Evolutionary conservation across 2,113 vertebrate genomes (phyloP).

Genomic region (Hippocampus barbouri): DNA sequence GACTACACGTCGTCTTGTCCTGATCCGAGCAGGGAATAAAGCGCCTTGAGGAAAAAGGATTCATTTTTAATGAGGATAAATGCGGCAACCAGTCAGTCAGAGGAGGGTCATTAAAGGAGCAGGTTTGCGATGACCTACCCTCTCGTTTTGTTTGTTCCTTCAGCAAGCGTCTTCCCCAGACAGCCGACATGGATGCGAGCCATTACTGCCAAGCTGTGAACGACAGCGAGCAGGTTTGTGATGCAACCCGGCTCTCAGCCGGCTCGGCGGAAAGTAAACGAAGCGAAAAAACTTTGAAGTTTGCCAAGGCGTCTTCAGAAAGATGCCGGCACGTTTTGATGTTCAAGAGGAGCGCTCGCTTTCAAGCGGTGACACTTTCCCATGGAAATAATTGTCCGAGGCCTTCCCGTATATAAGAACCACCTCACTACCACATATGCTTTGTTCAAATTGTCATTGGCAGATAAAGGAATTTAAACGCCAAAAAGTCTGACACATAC

Average conservation of each 20-base stretch:
- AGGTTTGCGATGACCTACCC: neutral
- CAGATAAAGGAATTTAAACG: neutral
- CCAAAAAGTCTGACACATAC: no score
- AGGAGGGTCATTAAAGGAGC: conserved; percentile 4
- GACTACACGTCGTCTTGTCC: neutral
- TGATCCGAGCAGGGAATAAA: conserved; percentile 2
- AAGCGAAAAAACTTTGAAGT: conserved; percentile 66
- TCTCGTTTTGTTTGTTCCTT: neutral
- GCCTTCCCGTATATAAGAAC: conserved; percentile 36
- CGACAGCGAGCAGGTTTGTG: conserved; percentile 41
- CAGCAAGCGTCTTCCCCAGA: neutral
- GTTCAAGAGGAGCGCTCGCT: conserved; percentile 47
- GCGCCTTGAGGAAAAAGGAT: neutral
- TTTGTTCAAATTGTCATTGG: conserved; percentile 26
- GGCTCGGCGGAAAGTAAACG: conserved; percentile 50
- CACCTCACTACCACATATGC: conserved; percentile 30
- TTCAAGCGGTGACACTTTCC: conserved; percentile 59
- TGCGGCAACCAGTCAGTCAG: neutral
- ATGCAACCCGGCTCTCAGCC: conserved; percentile 53
- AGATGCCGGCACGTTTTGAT: conserved; percentile 61
- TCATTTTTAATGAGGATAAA: conserved; percentile 14
- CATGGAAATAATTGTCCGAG: conserved; percentile 63
- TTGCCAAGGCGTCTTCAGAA: conserved; percentile 65
- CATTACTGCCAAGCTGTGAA: conserved; percentile 20
- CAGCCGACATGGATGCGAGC: conserved; percentile 1